phyloP scores from a whole-genome alignment of 2,888 invertebrate species.

The Allophyes oxyacanthae region DNA sequence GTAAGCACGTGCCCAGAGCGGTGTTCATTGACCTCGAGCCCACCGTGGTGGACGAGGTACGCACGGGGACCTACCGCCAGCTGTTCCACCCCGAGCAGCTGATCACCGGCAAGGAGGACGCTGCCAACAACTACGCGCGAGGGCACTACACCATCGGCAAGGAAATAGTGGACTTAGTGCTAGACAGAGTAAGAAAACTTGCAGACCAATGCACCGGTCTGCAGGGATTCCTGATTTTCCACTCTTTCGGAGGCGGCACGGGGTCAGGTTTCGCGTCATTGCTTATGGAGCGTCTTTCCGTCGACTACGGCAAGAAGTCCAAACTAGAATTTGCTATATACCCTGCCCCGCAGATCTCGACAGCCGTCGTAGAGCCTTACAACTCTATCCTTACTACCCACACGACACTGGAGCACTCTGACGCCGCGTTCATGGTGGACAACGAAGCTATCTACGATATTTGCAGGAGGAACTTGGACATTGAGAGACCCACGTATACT shows the following conservation, averaged over 20 bases:
- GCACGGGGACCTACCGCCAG: constrained; percentile 98
- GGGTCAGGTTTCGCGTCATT: constrained; percentile 98
- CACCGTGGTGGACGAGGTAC: constrained; percentile 97
- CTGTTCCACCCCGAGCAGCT: constrained; percentile 98
- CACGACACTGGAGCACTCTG: constrained; percentile 97
- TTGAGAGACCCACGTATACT: constrained; percentile 98
- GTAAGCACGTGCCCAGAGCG: constrained; percentile 98
- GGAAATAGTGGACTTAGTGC: constrained; percentile 96
- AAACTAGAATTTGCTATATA: constrained; percentile 98
- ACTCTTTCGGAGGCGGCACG: constrained; percentile 97
- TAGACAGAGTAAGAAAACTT: constrained; percentile 95
- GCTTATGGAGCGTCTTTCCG: constrained; percentile 97
- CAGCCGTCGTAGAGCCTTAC: constrained; percentile 98
- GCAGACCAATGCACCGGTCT: constrained; percentile 97
- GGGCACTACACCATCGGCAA: constrained; percentile 99
- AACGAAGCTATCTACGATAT: constrained; percentile 97
- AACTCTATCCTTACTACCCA: constrained; percentile 98
- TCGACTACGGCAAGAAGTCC: constrained; percentile 98
- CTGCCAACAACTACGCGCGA: constrained; percentile 98
- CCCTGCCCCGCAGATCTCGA: constrained; percentile 97
- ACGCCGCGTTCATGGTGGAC: constrained; percentile 98
- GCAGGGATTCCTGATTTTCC: constrained; percentile 98
- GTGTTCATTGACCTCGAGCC: constrained; percentile 99
- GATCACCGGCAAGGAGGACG: constrained; percentile 98
- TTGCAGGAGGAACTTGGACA: constrained; percentile 97